Evolutionary conservation across 2,888 invertebrate species (phyloP), one percentile per base, ranked within the genome.

Genomic region (Hirtodrosophila alboralis): DNA sequence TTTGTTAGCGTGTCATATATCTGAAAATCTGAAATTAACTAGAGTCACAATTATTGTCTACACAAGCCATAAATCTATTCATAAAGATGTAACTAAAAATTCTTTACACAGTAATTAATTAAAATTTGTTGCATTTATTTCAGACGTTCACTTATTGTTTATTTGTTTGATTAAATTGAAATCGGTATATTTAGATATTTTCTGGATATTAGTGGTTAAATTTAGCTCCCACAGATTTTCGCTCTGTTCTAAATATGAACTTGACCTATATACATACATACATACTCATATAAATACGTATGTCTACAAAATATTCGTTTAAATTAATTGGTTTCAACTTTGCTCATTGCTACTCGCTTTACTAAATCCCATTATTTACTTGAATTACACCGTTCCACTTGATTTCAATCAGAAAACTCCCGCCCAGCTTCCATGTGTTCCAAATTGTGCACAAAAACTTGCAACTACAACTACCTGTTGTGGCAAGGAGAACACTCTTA

Each of bases 401-500:
- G 58, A 68, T 68, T 69, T 30, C 54, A 51, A 48, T 51, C 38
- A 26, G 4, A 23, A 51, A 49, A 68, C 69, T 68, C 68, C 59
- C 53, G 36, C 51, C 43, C 40, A 59, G 51, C 44, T 49, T 36
- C 48, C 48, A 69, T 33, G 14, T 13, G 49, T 68, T 68, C 45
- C 52, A 34, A 41, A 10, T 36, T 47, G 26, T 45, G 13, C 63
- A 26, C 31, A 41, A 36, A 31, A 5, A 7, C 3, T 27, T 33
- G 21, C 30, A 47, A 12, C 27, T 26, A 48, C 43, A 56, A 58
- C 53, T 63, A 68, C 69, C 69, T 68, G 58, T 58, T 10, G 30
- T 23, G n/a, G n/a, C n/a, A n/a, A n/a, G n/a, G n/a, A 6, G 1
- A 8, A 16, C 14, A 1, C 16, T 16, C 38, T 9, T 16, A 8